Evolutionary conservation across 2,797 vertebrate genomes (phyloP), one percentile per base, ranked within the genome.

Genomic region (Argentina silus): DNA sequence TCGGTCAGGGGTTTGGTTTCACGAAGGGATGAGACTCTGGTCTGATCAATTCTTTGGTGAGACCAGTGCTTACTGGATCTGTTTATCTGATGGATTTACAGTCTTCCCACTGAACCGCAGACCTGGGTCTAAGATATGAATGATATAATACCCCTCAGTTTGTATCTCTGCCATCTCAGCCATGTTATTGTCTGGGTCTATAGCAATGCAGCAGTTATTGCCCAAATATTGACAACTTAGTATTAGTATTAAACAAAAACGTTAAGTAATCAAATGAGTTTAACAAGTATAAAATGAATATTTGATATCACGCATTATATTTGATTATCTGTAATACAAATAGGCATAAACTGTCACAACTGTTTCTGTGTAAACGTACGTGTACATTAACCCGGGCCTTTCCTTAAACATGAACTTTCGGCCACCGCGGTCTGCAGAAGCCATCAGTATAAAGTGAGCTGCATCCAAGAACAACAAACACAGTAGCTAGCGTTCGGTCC

Each of bases 81-180:
- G 83, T 81, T 78, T 77, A 73, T 81, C 77, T 78, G 84, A 80
- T 53, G 69, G 87, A 89, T 88, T 90, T 83, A 81, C 72, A 48
- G 80, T 12, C 73, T 50, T 69, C 65, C 72, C 69, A 67, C 70
- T 72, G 69, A 83, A 81, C 82, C 81, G 45, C 86, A 89, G 86
- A 83, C 79, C 77, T 78, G 82, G 44, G 78, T 83, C 85, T 85
- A 75, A 87, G 79, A 85, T 88, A 88, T 75, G 83, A 80, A 87
- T 82, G 85, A 84, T 65, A 75, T 86, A 87, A 86, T 72, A 80
- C 72, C 76, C 68, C 51, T 82, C 10, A 9, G 70, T 78, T 78
- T 76, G 76, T 66, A 74, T 73, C 61, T 75, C 75, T 48, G 66
- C 77, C 72, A 78, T 77, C 60, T 53, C 7, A 21, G 42, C 9